Evolutionary conservation across 2,888 invertebrate species (phyloP).

Genomic region (Torymus auratus): DNA sequence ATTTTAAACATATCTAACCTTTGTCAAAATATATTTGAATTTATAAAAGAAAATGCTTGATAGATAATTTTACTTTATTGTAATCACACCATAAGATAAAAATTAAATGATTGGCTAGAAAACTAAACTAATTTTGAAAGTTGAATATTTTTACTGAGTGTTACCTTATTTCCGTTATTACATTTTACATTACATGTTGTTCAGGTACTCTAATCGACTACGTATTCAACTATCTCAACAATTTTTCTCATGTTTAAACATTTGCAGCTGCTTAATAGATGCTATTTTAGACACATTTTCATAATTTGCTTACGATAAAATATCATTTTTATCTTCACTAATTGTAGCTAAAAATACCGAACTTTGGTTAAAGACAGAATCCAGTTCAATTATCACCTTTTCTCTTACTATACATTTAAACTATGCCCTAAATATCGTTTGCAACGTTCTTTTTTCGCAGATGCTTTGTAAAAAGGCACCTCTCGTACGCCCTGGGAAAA

Average conservation of each 20-base stretch:
- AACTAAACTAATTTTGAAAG: too few relatives aligned
- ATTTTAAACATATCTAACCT: not conserved
- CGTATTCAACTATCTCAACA: not conserved
- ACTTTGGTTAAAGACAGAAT: constrained; percentile 30
- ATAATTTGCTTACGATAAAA: constrained; percentile 3
- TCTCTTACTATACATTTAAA: constrained; percentile 1
- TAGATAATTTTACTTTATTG: not conserved
- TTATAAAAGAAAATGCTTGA: not conserved
- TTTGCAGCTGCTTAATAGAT: constrained; percentile 7
- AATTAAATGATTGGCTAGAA: not conserved
- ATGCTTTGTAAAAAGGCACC: constrained; percentile 68
- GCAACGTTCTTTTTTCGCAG: constrained; percentile 57
- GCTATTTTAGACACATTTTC: constrained; percentile 1
- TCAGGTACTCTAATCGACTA: constrained; percentile 16
- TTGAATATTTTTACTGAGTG: not conserved
- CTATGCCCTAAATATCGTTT: constrained; percentile 14
- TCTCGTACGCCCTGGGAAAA: constrained; percentile 54
- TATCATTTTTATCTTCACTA: not conserved
- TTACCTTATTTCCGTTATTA: constrained; percentile 3
- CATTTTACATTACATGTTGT: not conserved
- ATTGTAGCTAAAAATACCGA: constrained; percentile 36
- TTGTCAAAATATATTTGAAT: not conserved
- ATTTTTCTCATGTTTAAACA: not conserved
- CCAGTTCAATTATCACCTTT: constrained; percentile 1
- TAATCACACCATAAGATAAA: not conserved